Base-by-base conservation (phyloP, 2,113 vertebrate species). In the Riparia riparia region DNA sequence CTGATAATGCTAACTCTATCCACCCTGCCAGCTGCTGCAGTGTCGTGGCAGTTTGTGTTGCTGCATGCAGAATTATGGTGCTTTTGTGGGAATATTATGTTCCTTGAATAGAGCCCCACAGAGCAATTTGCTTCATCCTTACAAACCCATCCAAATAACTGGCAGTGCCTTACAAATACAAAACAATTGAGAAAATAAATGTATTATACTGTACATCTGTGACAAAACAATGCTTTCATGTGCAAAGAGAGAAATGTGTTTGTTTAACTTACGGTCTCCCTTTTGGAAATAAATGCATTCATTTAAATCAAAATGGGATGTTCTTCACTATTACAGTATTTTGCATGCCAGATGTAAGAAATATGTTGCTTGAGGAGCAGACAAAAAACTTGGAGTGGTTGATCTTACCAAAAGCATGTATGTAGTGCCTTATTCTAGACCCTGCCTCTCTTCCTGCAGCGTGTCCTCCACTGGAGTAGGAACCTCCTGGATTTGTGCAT, bases 141-240 rank as follows among this genome's bases (percentile, higher is more conserved):
- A 90, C 92, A 88, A 93, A 96, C 94, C 95, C 82, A 91, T 96
- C 95, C 95, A 96, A 94, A 95, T 95, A 93, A 84, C 96, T 96
- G 85, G 96, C 91, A 95, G 79, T 74, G 95, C 95, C 90, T 97
- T 97, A 94, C 93, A 96, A 96, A 97, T 95, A 87, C 79, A 95
- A 96, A 94, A 96, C 93, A 97, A 96, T 93, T 83, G 97, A 96
- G 96, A 94, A 97, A 97, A 97, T 97, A 96, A 97, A 97, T 96
- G 95, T 91, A 94, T 97, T 95, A 95, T 94, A 90, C 91, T 86
- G 89, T 97, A 89, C 96, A 91, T 93, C 96, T 96, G 86, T 96
- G 96, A 97, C 92, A 97, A 96, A 97, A 97, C 97, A 97, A 96
- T 96, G 91, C 95, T 93, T 97, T 93, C 91, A 81, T 90, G 91